These are phyloP conservation scores for Drosophila persimilis DNA, from an alignment of 1,140 invertebrate genomes.

Conservation along the genomic window DNA sequence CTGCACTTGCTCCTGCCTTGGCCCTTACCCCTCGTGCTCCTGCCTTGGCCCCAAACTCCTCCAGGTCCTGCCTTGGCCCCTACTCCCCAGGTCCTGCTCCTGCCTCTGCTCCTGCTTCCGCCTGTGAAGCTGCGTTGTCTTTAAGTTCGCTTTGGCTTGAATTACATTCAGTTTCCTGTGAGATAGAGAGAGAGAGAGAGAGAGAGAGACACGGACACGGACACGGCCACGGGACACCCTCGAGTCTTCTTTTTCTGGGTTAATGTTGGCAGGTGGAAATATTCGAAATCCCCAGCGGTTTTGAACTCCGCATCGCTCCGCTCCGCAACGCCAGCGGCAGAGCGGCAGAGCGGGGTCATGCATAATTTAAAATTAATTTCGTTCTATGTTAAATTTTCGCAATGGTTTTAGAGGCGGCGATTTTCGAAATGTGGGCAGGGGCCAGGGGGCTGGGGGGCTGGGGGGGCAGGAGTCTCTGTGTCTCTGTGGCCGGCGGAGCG, in stretches of 20 bases:
- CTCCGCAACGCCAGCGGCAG: slow-evolving; percentile 2
- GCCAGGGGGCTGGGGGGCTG: neutral
- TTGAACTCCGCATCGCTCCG: slow-evolving; percentile 43
- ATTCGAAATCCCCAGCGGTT: slow-evolving; percentile 74
- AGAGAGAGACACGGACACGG: slow-evolving; percentile 8
- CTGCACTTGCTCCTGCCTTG: neutral
- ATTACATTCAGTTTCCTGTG: slow-evolving; percentile 16
- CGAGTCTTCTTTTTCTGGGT: slow-evolving; percentile 47
- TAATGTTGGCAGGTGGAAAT: slow-evolving; percentile 78
- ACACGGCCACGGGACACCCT: slow-evolving; percentile 23
- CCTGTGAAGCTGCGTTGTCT: slow-evolving; percentile 48
- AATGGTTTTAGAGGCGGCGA: slow-evolving; percentile 28
- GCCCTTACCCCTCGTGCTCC: neutral
- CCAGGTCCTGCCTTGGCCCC: neutral
- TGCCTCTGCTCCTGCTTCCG: slow-evolving; percentile 2
- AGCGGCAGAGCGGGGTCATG: slow-evolving; percentile 46
- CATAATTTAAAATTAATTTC: slow-evolving; percentile 82
- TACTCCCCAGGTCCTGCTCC: neutral
- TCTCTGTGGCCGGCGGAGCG: neutral
- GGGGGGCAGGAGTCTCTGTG: too few species aligned
- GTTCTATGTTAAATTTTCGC: slow-evolving; percentile 69
- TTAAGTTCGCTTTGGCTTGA: slow-evolving; percentile 49
- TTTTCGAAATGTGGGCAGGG: neutral
- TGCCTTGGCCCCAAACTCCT: neutral
- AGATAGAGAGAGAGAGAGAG: neutral